These are phyloP conservation scores for Physocephala rufipes DNA, from an alignment of 2,888 invertebrate species.

Conservation along the genomic window DNA sequence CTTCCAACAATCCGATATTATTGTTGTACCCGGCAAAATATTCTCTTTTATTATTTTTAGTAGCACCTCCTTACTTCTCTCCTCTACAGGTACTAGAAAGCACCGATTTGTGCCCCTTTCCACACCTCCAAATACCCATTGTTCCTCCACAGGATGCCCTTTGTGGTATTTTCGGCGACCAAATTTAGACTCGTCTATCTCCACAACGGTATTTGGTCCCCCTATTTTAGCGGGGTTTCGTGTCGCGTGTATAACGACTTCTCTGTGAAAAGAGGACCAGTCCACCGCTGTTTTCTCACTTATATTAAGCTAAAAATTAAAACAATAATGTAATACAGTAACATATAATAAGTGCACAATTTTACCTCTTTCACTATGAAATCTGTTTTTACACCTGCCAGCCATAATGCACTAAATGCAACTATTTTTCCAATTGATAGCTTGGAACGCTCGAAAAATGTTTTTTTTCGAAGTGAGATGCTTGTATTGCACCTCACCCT, in stretches of 20 bases:
- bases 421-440: no score
- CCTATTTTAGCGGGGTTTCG: background rate
- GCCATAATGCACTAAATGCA: no score
- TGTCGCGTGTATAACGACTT: background rate
- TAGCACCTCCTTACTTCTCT: background rate
- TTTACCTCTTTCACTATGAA: no score
- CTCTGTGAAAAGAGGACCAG: conserved; percentile 19
- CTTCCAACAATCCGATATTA: background rate
- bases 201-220: background rate
- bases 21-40: background rate
- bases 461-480: no score
- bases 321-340: background rate
- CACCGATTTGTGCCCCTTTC: conserved; percentile 20
- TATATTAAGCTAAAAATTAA: background rate
- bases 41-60: background rate
- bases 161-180: conserved; percentile 22
- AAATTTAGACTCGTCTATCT: conserved; percentile 28
- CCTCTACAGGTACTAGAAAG: conserved; percentile 26
- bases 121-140: conserved; percentile 33
- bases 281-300: conserved; percentile 12
- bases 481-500: no score
- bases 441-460: no score
- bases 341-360: no score
- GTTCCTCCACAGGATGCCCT: conserved; percentile 27
- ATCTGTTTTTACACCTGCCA: no score